These are phyloP conservation scores for Ceyx margarethae DNA, from an alignment of 2,113 vertebrate genomes.

Conservation along the genomic window DNA sequence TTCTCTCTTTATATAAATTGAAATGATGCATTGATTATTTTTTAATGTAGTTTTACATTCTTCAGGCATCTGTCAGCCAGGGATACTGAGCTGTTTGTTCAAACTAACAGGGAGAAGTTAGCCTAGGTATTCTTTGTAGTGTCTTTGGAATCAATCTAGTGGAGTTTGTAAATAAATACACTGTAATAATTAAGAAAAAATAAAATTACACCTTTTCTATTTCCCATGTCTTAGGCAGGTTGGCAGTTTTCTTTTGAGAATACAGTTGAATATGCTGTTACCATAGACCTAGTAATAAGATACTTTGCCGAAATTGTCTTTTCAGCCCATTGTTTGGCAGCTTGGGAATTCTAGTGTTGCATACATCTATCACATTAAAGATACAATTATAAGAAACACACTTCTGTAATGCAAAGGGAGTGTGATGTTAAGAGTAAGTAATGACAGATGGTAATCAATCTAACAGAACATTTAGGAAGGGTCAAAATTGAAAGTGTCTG, in stretches of 20 bases:
- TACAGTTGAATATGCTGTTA: neutral
- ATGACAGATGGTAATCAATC: constrained; percentile 45
- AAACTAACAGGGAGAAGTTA: neutral
- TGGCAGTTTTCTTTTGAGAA: neutral
- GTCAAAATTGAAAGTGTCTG: constrained; percentile 24
- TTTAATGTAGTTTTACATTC: neutral
- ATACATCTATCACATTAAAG: neutral
- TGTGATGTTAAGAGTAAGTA: constrained; percentile 25
- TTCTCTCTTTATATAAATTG: neutral
- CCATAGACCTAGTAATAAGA: neutral
- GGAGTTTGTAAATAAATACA: neutral
- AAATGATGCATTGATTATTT: neutral
- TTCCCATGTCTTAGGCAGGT: neutral
- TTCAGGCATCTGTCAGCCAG: neutral
- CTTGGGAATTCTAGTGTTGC: constrained; percentile 17
- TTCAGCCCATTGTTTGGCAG: neutral
- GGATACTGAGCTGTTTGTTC: neutral
- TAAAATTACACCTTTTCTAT: neutral
- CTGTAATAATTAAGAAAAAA: neutral
- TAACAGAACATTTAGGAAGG: constrained; percentile 26
- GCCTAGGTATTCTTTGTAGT: neutral
- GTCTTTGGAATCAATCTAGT: neutral
- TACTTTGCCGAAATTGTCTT: neutral
- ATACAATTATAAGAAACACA: constrained; percentile 42
- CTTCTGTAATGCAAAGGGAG: constrained; percentile 11